Evolutionary conservation across 1,140 invertebrate species (phyloP).

Genomic region (Glossosoma conforme): DNA sequence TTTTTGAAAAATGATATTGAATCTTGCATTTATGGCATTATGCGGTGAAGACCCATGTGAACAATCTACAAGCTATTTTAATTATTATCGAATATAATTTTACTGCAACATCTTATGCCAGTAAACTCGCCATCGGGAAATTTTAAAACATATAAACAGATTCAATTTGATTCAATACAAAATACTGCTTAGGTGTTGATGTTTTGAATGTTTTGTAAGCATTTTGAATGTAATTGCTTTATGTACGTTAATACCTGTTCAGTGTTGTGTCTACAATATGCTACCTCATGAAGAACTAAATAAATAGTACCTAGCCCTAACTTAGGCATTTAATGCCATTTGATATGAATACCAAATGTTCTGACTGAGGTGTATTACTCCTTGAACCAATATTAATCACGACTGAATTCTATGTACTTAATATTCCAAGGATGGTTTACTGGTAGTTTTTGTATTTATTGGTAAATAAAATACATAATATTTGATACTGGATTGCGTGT

Average conservation of each 20-base stretch:
- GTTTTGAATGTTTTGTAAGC: no score
- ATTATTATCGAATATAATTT: no score
- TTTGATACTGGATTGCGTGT: constrained; percentile 26
- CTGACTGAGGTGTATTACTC: constrained; percentile 6
- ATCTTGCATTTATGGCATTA: no score
- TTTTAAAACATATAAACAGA: no score
- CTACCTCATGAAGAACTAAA: constrained; percentile 2
- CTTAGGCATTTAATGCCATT: constrained; percentile 17
- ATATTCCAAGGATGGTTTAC: constrained; percentile 21
- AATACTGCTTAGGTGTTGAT: background rate
- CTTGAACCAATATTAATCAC: constrained; percentile 19
- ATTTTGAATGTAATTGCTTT: no score
- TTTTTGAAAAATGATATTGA: no score
- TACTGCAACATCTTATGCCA: no score
- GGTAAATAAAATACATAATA: constrained; percentile 27
- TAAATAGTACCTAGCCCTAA: constrained; percentile 3
- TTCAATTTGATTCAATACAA: no score
- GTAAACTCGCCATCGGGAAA: no score
- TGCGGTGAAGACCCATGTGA: no score
- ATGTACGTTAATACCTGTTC: constrained; percentile 2
- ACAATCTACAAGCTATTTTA: no score
- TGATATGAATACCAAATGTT: constrained; percentile 22
- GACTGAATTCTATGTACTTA: constrained; percentile 29
- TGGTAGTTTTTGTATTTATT: constrained; percentile 29
- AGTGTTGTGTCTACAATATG: constrained; percentile 1